Base-by-base conservation (phyloP, 1,140 invertebrate genomes). In the Trypoxylus dichotomus region DNA sequence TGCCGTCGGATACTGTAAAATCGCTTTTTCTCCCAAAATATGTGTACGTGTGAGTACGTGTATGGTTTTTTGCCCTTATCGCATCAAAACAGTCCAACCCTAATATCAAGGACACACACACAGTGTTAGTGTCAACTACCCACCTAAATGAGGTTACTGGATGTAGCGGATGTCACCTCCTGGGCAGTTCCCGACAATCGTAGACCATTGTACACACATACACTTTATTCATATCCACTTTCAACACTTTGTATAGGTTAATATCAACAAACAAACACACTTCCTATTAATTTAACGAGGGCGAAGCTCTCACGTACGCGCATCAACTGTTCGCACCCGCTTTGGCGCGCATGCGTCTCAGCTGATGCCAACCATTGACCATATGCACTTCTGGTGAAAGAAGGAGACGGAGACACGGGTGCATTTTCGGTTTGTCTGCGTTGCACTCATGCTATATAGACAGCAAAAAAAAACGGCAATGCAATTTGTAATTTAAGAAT, bases 311-410 rank as follows among this genome's bases (percentile, higher is more conserved):
- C 74, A 47, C 43, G 43, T 47, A 47, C 74, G 74, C 74, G 37
- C 37, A 42, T 75, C 15, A 47, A 75, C 37, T 75, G 37, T 19
- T 47, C 43, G 37, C 74, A 75, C 74, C 43, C 74, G 74, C n/a
- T 47, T 25, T 41, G 15, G n/a, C 74, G 41, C 74, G 74, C 74
- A 75, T 47, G 74, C 74, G 74, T 42, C 21, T n/a, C 74, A 75
- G 74, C 74, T 75, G 74, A 75, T 75, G 74, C 43, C 74, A 47
- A 75, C 74, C 74, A 75, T 75, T 75, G 74, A 75, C 74, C 74
- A 75, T 21, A 75, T 75, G 74, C 74, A 75, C 24, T 42, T 32
- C 37, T 42, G 42, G 37, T 47, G 43, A 41, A 13, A 42, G 74
- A 75, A 10, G 19, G 25, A 75, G 42, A 75, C 42, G 27, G 24